A percentile compares a stretch with the other conserved stretches of the same genome.
These are phyloP conservation scores for Chrosomus eos DNA, from an alignment of 2,797 vertebrate genomes.

Conservation along the genomic window DNA sequence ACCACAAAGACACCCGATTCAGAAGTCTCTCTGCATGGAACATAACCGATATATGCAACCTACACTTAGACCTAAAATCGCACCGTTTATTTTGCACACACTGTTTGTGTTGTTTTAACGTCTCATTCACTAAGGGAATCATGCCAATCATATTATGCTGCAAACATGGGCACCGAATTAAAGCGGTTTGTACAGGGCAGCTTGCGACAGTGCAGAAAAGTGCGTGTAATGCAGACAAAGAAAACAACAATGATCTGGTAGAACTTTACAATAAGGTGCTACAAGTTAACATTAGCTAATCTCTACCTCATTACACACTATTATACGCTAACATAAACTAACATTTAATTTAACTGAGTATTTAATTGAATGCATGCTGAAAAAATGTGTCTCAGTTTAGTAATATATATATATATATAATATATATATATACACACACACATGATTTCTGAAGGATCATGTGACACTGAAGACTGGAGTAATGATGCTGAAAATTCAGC, in stretches of 20 bases:
- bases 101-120: neutral
- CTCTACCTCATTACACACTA: too few species aligned
- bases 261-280: neutral
- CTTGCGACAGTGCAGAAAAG: neutral
- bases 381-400: too few species aligned
- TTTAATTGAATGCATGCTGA: neutral
- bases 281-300: too few species aligned
- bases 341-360: neutral
- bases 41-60: neutral
- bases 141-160: neutral
- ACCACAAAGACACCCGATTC: neutral
- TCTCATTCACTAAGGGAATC: neutral
- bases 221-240: neutral
- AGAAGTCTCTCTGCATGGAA: neutral
- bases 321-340: neutral
- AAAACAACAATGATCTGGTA: neutral
- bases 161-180: neutral
- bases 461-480: neutral
- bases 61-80: neutral
- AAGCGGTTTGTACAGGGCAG: neutral
- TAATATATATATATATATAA: too few species aligned
- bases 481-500: neutral
- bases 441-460: neutral
- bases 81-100: neutral
- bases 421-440: too few species aligned